These are phyloP conservation scores for Nemotelus pantherinus DNA, from an alignment of 2,888 invertebrate genomes.

Conservation along the genomic window DNA sequence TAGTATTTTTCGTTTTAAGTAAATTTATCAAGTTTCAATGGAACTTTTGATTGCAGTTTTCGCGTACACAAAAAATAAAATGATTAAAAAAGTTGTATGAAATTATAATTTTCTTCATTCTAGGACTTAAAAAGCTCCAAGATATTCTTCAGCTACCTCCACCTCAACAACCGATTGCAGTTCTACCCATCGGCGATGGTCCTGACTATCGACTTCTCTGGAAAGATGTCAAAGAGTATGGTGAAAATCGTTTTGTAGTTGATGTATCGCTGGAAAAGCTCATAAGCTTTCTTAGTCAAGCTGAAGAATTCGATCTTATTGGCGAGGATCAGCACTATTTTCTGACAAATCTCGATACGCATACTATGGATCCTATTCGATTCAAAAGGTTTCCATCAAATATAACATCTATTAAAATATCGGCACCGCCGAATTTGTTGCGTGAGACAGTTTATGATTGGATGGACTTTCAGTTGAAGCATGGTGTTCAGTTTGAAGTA, in stretches of 20 bases:
- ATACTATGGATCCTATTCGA: constrained; percentile 70
- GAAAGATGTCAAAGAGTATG: constrained; percentile 74
- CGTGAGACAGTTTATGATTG: constrained; percentile 66
- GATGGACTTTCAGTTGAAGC: constrained; percentile 57
- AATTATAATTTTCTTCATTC: neutral
- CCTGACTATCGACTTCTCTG: constrained; percentile 57
- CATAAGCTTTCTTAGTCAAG: constrained; percentile 72
- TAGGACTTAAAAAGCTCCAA: constrained; percentile 72
- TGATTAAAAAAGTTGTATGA: too few relatives aligned
- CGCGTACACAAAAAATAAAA: too few relatives aligned
- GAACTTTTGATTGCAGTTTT: too few relatives aligned
- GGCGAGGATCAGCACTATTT: constrained; percentile 65
- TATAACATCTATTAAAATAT: constrained; percentile 74
- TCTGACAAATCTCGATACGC: constrained; percentile 69
- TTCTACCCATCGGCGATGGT: constrained; percentile 68
- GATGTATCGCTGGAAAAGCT: constrained; percentile 75
- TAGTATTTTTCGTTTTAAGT: too few relatives aligned
- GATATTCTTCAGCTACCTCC: constrained; percentile 76
- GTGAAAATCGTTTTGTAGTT: constrained; percentile 75
- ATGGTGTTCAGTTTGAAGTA: constrained; percentile 19
- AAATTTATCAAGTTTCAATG: too few relatives aligned
- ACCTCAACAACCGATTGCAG: constrained; percentile 70
- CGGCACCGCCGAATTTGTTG: constrained; percentile 67
- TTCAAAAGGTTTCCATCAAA: constrained; percentile 72
- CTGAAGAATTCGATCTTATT: constrained; percentile 63